These are phyloP conservation scores for Mormyrops boulengeri DNA, from an alignment of 2,797 vertebrate genomes.

Conservation along the genomic window DNA sequence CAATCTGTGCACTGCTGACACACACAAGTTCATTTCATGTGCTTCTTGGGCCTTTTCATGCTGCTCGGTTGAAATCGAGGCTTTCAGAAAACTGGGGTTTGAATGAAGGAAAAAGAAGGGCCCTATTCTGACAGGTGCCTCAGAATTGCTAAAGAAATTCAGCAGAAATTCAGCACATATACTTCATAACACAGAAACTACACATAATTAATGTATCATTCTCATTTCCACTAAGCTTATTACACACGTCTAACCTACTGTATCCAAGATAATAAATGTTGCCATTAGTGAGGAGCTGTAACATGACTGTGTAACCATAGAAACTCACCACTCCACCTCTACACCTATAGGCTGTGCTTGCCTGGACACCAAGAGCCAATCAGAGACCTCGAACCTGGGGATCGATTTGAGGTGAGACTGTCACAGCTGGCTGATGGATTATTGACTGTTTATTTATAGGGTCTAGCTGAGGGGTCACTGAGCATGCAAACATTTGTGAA, in stretches of 20 bases:
- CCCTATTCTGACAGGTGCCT: background rate
- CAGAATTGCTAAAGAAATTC: background rate
- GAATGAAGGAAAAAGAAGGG: background rate
- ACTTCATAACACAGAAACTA: background rate
- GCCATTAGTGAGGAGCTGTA: background rate
- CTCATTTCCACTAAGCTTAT: background rate
- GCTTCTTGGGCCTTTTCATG: background rate
- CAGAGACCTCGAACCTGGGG: background rate
- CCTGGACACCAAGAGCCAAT: background rate
- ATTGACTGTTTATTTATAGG: background rate
- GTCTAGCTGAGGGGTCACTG: background rate
- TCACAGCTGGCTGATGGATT: background rate
- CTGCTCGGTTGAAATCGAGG: background rate
- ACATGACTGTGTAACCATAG: background rate
- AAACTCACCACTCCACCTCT: background rate
- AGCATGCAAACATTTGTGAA: background rate
- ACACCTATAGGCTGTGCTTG: background rate
- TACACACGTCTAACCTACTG: background rate
- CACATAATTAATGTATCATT: conserved; percentile 1
- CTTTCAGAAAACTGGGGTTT: background rate
- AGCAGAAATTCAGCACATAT: background rate
- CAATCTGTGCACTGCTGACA: background rate
- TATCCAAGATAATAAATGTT: conserved; percentile 2
- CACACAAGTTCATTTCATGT: background rate
- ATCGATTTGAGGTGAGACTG: background rate